These are phyloP conservation scores for Potamilus streckersoni DNA, from an alignment of 1,140 invertebrate species.

Conservation along the genomic window DNA sequence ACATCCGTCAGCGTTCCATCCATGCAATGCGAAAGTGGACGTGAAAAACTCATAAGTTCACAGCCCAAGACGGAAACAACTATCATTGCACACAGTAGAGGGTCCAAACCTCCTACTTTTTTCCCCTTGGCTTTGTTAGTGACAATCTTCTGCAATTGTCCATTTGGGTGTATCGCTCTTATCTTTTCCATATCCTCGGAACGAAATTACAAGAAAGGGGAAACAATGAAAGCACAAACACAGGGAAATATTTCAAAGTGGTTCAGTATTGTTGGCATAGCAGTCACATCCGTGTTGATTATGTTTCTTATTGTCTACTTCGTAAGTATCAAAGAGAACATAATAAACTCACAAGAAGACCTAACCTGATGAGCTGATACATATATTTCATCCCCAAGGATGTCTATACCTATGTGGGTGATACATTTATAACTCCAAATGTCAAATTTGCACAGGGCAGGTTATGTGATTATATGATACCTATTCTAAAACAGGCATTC, in stretches of 20 bases:
- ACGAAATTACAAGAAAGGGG: neutral
- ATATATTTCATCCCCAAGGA: neutral
- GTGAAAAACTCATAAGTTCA: no score
- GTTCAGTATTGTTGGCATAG: slow-evolving; percentile 21
- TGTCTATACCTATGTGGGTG: no score
- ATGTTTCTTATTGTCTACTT: slow-evolving; percentile 23
- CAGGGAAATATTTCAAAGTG: slow-evolving; percentile 27
- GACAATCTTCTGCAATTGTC: slow-evolving; percentile 18
- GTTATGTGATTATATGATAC: no score
- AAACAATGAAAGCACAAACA: slow-evolving; percentile 6
- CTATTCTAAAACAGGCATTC: no score
- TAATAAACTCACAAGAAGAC: slow-evolving; percentile 21
- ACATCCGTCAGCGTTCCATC: no score
- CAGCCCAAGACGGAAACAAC: neutral
- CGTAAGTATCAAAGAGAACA: slow-evolving; percentile 27
- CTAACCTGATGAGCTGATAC: neutral
- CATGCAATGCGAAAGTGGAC: no score
- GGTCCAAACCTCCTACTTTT: slow-evolving; percentile 9
- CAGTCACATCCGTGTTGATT: slow-evolving; percentile 9
- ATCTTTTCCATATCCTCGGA: slow-evolving; percentile 13
- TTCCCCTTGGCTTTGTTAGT: slow-evolving; percentile 11
- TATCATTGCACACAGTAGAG: slow-evolving; percentile 4
- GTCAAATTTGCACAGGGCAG: no score
- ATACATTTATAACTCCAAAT: no score
- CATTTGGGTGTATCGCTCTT: slow-evolving; percentile 13